Evolutionary conservation across 1,140 invertebrate species (phyloP).

Genomic region (Ruditapes philippinarum): DNA sequence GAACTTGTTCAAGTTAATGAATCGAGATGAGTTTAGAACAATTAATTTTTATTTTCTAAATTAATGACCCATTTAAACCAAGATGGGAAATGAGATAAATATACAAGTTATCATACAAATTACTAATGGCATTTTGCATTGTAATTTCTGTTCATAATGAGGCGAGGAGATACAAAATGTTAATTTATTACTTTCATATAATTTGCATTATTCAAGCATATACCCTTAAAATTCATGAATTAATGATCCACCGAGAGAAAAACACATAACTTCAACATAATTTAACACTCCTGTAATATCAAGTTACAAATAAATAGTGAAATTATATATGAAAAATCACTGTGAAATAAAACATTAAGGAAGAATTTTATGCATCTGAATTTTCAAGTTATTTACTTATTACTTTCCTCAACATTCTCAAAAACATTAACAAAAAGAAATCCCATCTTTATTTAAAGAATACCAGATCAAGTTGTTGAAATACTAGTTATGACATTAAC

Average conservation of each 20-base stretch:
- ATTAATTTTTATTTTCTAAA: slow-evolving; percentile 24
- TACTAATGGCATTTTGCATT: not conserved
- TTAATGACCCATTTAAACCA: slow-evolving; percentile 23
- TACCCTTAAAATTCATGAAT: slow-evolving; percentile 40
- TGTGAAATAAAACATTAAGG: not conserved
- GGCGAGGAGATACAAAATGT: not conserved
- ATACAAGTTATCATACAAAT: not conserved
- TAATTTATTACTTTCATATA: slow-evolving; percentile 25
- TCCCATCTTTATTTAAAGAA: no score
- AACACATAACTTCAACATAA: not conserved
- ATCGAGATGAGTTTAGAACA: not conserved
- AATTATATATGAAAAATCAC: not conserved
- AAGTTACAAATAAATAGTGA: not conserved
- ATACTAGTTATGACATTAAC: no score
- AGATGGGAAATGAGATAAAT: slow-evolving; percentile 4
- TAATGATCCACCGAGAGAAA: slow-evolving; percentile 1
- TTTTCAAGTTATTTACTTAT: no score
- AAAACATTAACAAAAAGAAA: no score
- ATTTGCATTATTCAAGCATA: slow-evolving; percentile 45
- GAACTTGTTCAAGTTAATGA: not conserved
- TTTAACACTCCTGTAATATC: slow-evolving; percentile 20
- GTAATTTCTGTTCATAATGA: not conserved
- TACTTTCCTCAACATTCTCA: no score
- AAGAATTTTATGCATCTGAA: not conserved
- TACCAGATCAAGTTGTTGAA: no score